These are phyloP conservation scores for Catostomus latipinnis DNA, from an alignment of 2,797 vertebrate genomes.

Conservation along the genomic window DNA sequence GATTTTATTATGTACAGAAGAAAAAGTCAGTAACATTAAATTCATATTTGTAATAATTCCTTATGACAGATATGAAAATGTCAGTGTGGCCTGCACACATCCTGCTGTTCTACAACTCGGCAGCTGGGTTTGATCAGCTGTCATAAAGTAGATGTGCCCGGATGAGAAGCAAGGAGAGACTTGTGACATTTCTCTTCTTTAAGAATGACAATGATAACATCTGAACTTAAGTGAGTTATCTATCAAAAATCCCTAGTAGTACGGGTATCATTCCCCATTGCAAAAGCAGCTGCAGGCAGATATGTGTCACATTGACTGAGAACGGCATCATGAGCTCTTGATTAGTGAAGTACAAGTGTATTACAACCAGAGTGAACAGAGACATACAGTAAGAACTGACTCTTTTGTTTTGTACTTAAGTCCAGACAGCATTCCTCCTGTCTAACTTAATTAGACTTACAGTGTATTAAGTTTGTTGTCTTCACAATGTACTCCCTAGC, in stretches of 20 bases:
- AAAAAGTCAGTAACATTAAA: neutral
- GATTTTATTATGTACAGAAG: neutral
- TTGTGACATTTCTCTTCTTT: slow-evolving; percentile 11
- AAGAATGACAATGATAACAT: slow-evolving; percentile 10
- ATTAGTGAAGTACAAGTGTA: slow-evolving; percentile 39
- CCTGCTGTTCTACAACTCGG: neutral
- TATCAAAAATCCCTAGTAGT: slow-evolving; percentile 32
- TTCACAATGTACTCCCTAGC: neutral
- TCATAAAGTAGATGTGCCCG: slow-evolving; percentile 7
- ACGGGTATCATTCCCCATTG: neutral
- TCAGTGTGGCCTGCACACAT: slow-evolving; percentile 1
- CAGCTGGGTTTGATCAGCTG: slow-evolving; percentile 7
- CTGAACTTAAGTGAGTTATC: slow-evolving; percentile 26
- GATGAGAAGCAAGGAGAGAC: slow-evolving; percentile 13
- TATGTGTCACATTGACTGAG: slow-evolving; percentile 46
- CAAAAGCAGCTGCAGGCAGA: slow-evolving; percentile 42
- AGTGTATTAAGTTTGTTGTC: neutral
- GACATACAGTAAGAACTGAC: slow-evolving; percentile 12
- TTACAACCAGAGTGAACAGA: slow-evolving; percentile 15
- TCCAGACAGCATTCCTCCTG: slow-evolving; percentile 18
- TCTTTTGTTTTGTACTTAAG: slow-evolving; percentile 18
- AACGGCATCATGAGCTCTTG: slow-evolving; percentile 35
- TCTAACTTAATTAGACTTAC: slow-evolving; percentile 20
- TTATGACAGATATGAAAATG: slow-evolving; percentile 6
- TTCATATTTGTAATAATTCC: slow-evolving; percentile 8